Conservation (phyloP, 1,140 invertebrate genomes). For the Platyscapa corneri region DNA sequence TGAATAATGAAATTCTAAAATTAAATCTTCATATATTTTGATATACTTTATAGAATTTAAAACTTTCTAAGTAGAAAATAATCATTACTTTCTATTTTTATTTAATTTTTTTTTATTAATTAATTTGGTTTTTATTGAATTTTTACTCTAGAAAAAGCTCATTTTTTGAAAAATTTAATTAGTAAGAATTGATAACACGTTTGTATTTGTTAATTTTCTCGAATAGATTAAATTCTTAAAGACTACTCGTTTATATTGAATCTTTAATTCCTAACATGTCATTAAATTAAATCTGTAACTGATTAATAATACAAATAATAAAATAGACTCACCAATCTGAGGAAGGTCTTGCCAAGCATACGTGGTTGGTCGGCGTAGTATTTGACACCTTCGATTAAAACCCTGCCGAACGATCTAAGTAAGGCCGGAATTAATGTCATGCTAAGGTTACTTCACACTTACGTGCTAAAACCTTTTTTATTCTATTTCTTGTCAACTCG, state of each 20-base stretch:
- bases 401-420: conserved; percentile 80
- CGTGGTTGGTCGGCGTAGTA: conserved; percentile 92
- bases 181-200: too few species aligned
- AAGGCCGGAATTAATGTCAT: conserved; percentile 73
- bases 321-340: conserved; percentile 80
- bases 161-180: too few species aligned
- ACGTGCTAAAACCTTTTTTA: conserved; percentile 59
- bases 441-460: conserved; percentile 68
- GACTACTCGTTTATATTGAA: background rate
- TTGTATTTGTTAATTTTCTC: too few species aligned
- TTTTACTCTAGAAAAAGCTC: too few species aligned
- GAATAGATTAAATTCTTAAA: background rate
- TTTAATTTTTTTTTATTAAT: too few species aligned
- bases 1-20: too few species aligned
- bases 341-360: conserved; percentile 89
- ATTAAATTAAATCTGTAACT: background rate
- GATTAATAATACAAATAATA: background rate
- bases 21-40: too few species aligned
- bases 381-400: conserved; percentile 94
- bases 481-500: conserved; percentile 43
- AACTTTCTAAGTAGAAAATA: too few species aligned
- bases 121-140: too few species aligned
- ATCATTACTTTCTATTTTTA: too few species aligned
- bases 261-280: too few species aligned
- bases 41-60: too few species aligned